phyloP scores from a whole-genome alignment of 2,113 vertebrate species.

The Bungarus multicinctus region DNA sequence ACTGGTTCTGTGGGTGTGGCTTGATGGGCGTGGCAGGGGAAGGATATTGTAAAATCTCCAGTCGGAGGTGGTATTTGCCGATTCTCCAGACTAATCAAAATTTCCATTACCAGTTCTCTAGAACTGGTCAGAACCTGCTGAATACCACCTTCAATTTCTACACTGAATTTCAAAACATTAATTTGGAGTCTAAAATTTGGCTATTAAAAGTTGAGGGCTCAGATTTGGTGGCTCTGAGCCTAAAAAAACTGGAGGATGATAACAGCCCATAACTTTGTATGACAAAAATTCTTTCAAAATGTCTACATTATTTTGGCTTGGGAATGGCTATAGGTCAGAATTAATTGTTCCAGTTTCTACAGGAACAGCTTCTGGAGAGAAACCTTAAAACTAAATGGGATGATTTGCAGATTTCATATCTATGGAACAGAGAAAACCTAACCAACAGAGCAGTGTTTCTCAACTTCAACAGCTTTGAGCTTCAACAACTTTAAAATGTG shows the following conservation, averaged over 20 bases:
- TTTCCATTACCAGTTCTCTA: too few relatives aligned
- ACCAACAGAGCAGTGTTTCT: not conserved
- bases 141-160: too few relatives aligned
- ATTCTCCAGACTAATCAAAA: too few relatives aligned
- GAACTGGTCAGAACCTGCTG: too few relatives aligned
- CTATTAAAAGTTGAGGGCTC: not conserved
- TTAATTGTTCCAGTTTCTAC: not conserved
- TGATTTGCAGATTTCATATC: not conserved
- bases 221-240: not conserved
- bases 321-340: not conserved
- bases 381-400: not conserved
- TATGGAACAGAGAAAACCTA: not conserved
- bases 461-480: not conserved
- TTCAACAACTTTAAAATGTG: not conserved
- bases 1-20: too few relatives aligned
- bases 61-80: too few relatives aligned
- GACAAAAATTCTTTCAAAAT: too few relatives aligned
- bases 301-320: not conserved
- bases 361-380: not conserved
- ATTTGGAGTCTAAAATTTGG: not conserved
- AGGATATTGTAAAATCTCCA: too few relatives aligned
- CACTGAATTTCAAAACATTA: not conserved
- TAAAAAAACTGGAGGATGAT: not conserved
- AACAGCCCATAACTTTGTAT: not conserved
- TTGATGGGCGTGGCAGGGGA: too few relatives aligned